Evolutionary conservation across 2,888 invertebrate genomes (phyloP).

Genomic region (Andrena chrysosceles): DNA sequence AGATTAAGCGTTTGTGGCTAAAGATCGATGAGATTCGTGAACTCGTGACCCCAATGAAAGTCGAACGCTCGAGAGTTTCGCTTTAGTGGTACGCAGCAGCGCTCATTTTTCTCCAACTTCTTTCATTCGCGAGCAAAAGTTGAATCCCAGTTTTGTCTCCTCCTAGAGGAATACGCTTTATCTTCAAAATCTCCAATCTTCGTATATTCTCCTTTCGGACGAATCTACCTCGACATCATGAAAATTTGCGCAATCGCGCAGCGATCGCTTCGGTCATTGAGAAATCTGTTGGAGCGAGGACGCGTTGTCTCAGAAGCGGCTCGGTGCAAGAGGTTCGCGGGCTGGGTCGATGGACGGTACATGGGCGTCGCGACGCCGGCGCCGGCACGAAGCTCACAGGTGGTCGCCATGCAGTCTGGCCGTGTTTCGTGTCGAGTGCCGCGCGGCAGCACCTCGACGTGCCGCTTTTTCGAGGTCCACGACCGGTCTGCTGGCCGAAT

Average conservation of each 20-base stretch:
- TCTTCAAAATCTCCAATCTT: too few species aligned
- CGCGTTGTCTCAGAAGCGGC: conserved; percentile 28
- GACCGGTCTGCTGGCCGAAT: conserved; percentile 71
- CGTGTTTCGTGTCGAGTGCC: conserved; percentile 75
- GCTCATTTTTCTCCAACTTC: neutral
- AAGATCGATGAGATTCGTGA: neutral
- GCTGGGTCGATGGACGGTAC: conserved; percentile 70
- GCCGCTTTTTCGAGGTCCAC: conserved; percentile 76
- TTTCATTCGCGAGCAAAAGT: neutral
- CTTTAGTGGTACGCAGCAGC: neutral
- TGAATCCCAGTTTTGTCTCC: neutral
- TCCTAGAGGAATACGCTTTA: neutral
- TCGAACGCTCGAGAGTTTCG: conserved; percentile 7
- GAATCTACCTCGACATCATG: too few species aligned
- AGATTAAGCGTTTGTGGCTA: neutral
- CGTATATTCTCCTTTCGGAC: too few species aligned
- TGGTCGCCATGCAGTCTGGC: conserved; percentile 83
- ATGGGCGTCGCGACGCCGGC: conserved; percentile 80
- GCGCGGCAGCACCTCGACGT: conserved; percentile 70
- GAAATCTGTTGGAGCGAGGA: conserved; percentile 13
- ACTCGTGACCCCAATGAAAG: neutral
- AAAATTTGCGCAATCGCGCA: neutral
- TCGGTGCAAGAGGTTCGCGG: conserved; percentile 27
- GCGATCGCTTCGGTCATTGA: neutral
- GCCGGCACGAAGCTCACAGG: conserved; percentile 80